Evolutionary conservation across 2,797 vertebrate genomes (phyloP), one percentile per base, ranked within the genome.

Genomic region (Pempheris klunzingeri): DNA sequence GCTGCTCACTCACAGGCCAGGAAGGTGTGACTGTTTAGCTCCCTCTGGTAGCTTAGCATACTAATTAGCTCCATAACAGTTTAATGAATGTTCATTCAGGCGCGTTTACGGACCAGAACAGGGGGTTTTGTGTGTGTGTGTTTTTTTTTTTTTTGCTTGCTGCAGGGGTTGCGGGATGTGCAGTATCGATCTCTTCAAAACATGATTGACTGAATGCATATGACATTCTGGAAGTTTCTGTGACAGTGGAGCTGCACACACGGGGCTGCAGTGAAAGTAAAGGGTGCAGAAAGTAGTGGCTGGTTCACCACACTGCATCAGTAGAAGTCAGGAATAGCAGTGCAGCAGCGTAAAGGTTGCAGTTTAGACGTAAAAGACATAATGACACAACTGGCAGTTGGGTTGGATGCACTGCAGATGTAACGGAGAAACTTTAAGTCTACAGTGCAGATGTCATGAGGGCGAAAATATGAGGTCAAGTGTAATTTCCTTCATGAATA

Each of bases 191-290:
- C 38, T 3, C 15, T 32, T 60, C 38, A 30, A n/a, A 14, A 38
- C 20, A 15, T 10, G 65, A 74, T 13, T 77, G 71, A 71, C 14
- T 73, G 57, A 15, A 39, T 52, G 64, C 52, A 57, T 49, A 41
- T 70, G 80, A 54, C 54, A 28, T 87, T 84, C 83, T 85, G 82
- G 91, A 90, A 84, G 83, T 90, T 90, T 88, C 78, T 80, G 44
- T 78, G 67, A 44, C 76, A 34, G 74, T 67, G 66, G 78, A 76
- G 80, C 82, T 69, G 77, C 59, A 13, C 34, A n/a, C 30, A 3
- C 30, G 2, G 36, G 68, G 34, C 63, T 18, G 68, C 68, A 53
- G 61, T 67, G 62, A 75, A 73, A 82, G 75, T 78, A 14, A 64
- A 70, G 39, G 58, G 50, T 74, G 75, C 78, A 74, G 38, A 68